Conservation (phyloP, 2,888 invertebrate genomes). For the Gandaritis pyraliata region DNA sequence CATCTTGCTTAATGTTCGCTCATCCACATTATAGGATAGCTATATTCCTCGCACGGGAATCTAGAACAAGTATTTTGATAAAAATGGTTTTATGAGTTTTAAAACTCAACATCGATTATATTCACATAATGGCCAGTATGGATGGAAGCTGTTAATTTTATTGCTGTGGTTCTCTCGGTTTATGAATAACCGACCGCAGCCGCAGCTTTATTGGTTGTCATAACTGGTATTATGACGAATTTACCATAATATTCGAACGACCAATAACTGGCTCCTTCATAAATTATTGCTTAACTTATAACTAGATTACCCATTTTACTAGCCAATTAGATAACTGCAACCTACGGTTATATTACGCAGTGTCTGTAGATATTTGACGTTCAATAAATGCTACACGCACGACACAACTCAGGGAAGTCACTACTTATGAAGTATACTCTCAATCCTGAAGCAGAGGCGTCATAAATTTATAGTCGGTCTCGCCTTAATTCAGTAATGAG, state of each 20-base stretch:
- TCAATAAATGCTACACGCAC: constrained; percentile 30
- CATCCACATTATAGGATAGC: too few relatives aligned
- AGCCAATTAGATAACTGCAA: constrained; percentile 11
- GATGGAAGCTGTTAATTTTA: constrained; percentile 62
- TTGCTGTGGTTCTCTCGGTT: constrained; percentile 52
- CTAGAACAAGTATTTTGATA: background rate
- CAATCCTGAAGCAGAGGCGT: constrained; percentile 74
- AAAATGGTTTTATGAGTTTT: constrained; percentile 17
- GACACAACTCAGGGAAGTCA: constrained; percentile 47
- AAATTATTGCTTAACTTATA: constrained; percentile 19
- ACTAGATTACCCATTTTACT: constrained; percentile 8
- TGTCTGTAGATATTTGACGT: constrained; percentile 9
- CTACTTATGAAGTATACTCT: constrained; percentile 59
- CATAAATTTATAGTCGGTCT: constrained; percentile 75
- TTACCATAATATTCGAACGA: constrained; percentile 46
- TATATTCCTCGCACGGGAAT: too few relatives aligned
- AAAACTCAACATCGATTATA: constrained; percentile 32
- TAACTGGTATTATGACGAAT: constrained; percentile 51
- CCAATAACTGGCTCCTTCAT: constrained; percentile 45
- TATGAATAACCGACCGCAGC: constrained; percentile 51
- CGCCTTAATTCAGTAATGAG: constrained; percentile 82
- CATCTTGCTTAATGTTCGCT: too few relatives aligned
- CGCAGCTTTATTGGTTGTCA: constrained; percentile 59
- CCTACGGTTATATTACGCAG: background rate
- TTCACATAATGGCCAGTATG: constrained; percentile 41